Conservation (phyloP, 1,140 invertebrate species). For the Ephestia elutella region DNA sequence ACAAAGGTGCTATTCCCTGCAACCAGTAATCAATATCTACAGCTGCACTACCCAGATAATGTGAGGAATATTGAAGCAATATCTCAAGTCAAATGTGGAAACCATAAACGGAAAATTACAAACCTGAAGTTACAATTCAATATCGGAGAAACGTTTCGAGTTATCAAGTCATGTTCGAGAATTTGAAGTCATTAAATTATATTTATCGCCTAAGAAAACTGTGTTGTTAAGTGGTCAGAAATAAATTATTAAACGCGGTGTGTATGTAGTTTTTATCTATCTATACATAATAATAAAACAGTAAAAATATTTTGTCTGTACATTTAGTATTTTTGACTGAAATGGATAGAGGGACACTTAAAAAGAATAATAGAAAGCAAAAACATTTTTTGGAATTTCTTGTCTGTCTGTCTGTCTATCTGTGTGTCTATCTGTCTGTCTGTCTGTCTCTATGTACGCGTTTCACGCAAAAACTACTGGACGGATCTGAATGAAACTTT, state of each 20-base stretch:
- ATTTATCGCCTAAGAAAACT: background rate
- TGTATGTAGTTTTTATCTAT: background rate
- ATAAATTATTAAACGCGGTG: background rate
- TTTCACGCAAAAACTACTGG: too few relatives aligned
- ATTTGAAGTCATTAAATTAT: background rate
- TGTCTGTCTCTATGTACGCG: too few relatives aligned
- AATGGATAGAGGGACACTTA: too few relatives aligned
- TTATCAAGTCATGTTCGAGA: too few relatives aligned
- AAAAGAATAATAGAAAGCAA: too few relatives aligned
- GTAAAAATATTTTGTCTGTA: too few relatives aligned
- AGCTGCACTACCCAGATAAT: slow-evolving; percentile 6
- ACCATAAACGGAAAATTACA: background rate
- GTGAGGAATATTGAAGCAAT: background rate
- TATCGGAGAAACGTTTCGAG: background rate
- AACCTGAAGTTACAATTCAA: background rate
- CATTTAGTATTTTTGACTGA: too few relatives aligned
- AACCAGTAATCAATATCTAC: slow-evolving; percentile 5
- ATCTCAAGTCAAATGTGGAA: background rate
- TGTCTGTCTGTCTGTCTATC: too few relatives aligned
- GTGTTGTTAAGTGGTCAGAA: background rate
- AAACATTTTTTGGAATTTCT: too few relatives aligned
- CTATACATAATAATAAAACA: background rate
- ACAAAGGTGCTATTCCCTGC: slow-evolving; percentile 3
- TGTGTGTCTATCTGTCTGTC: too few relatives aligned
- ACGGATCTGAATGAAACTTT: too few relatives aligned